Evolutionary conservation across 2,888 invertebrate genomes (phyloP).

Genomic region (Xestia xanthographa): DNA sequence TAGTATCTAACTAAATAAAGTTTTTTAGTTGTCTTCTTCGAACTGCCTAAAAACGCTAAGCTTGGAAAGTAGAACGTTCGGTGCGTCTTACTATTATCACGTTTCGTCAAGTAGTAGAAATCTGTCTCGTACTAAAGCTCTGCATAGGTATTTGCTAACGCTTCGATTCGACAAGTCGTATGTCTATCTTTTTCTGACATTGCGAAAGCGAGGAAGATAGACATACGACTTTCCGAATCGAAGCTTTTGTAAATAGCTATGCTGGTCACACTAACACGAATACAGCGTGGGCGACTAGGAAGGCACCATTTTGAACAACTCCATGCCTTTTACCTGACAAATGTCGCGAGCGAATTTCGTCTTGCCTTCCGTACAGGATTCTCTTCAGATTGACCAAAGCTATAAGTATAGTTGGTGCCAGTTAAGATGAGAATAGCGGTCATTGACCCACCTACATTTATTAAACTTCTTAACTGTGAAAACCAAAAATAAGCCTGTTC

Average conservation of each 20-base stretch:
- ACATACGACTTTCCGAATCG: too few relatives aligned
- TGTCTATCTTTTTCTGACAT: too few relatives aligned
- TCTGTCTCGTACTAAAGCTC: conserved; percentile 11
- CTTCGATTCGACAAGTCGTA: too few relatives aligned
- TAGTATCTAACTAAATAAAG: background rate
- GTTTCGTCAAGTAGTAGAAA: background rate
- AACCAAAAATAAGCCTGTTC: too few relatives aligned
- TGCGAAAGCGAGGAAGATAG: too few relatives aligned
- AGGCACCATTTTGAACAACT: background rate
- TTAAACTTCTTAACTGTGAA: too few relatives aligned
- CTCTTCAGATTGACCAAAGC: background rate
- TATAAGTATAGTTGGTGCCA: background rate
- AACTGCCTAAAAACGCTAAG: background rate
- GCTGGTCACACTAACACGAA: background rate
- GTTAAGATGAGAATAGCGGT: too few relatives aligned
- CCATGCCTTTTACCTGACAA: background rate
- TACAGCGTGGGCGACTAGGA: background rate
- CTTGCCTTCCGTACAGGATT: background rate
- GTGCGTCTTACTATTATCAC: background rate
- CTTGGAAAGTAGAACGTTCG: background rate
- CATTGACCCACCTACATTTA: too few relatives aligned
- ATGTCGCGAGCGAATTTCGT: background rate
- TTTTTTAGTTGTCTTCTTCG: background rate
- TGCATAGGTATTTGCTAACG: too few relatives aligned
- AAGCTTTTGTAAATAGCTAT: too few relatives aligned